A percentile compares a stretch with the other conserved stretches of the same genome.
phyloP scores from a whole-genome alignment of 2,888 invertebrate genomes.

The Poecilus cupreus region DNA sequence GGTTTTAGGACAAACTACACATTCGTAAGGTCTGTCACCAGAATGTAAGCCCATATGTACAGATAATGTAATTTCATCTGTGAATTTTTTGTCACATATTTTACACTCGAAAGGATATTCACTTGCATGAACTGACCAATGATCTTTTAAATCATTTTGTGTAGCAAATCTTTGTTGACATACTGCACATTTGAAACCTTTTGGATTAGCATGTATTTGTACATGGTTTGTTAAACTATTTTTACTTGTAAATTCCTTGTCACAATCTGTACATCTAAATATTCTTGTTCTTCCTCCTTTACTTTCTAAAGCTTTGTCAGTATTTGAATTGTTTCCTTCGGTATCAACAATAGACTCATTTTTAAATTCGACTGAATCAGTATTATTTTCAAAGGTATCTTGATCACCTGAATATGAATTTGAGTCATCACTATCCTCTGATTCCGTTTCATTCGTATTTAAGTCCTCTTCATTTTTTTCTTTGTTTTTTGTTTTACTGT shows the following conservation, averaged over 20 bases:
- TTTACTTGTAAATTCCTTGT: neutral
- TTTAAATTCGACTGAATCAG: neutral
- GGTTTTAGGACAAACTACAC: neutral
- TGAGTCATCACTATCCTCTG: neutral
- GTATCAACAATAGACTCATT: neutral
- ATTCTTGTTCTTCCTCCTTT: neutral
- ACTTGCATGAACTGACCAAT: constrained; percentile 4
- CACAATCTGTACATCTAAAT: neutral
- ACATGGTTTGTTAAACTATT: constrained; percentile 1
- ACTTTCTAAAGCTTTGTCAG: neutral
- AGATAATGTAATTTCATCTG: constrained; percentile 11
- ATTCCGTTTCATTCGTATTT: neutral
- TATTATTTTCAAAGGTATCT: constrained; percentile 8
- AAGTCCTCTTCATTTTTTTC: neutral
- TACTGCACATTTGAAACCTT: constrained; percentile 6
- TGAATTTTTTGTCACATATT: constrained; percentile 28
- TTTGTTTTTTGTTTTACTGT: neutral
- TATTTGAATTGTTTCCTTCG: neutral
- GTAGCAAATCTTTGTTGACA: neutral
- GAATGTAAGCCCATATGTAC: constrained; percentile 3
- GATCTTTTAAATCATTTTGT: constrained; percentile 13
- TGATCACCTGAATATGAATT: constrained; percentile 1
- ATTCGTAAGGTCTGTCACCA: constrained; percentile 1
- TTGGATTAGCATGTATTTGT: neutral
- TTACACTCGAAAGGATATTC: constrained; percentile 27